These are phyloP conservation scores for Alethe diademata DNA, from an alignment of 2,113 vertebrate species.

Conservation along the genomic window DNA sequence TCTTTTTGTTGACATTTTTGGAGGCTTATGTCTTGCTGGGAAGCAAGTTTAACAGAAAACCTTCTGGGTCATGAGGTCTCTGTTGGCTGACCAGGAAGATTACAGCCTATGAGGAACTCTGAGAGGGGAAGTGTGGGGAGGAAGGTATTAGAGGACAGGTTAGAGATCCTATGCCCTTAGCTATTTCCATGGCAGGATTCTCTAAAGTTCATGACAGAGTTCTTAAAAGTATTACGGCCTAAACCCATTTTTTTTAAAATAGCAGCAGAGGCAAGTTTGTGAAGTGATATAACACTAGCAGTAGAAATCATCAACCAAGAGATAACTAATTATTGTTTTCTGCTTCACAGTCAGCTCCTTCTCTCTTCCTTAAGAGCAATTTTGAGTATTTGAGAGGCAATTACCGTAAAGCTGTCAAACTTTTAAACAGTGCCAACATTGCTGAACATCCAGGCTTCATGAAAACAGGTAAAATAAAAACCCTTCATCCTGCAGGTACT, in stretches of 20 bases:
- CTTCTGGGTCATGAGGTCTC: not conserved
- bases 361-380: slow-evolving; percentile 98
- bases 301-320: not conserved
- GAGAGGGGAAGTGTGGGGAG: not conserved
- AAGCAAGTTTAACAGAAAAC: slow-evolving; percentile 6
- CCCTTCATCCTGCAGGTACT: not conserved
- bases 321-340: slow-evolving; percentile 11
- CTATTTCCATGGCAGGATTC: not conserved
- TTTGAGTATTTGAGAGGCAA: slow-evolving; percentile 98
- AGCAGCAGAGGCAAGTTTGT: not conserved
- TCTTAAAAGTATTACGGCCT: not conserved
- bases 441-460: slow-evolving; percentile 95
- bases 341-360: slow-evolving; percentile 87
- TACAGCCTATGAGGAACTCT: not conserved
- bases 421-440: slow-evolving; percentile 96
- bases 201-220: not conserved
- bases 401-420: slow-evolving; percentile 97
- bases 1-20: not conserved
- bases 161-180: not conserved
- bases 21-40: not conserved
- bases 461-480: slow-evolving; percentile 86
- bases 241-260: not conserved
- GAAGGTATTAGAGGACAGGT: not conserved
- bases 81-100: not conserved
- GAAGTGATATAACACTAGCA: not conserved